Evolutionary conservation across 2,797 vertebrate genomes (phyloP), one percentile per base, ranked within the genome.

Genomic region (Sebastes itinus): DNA sequence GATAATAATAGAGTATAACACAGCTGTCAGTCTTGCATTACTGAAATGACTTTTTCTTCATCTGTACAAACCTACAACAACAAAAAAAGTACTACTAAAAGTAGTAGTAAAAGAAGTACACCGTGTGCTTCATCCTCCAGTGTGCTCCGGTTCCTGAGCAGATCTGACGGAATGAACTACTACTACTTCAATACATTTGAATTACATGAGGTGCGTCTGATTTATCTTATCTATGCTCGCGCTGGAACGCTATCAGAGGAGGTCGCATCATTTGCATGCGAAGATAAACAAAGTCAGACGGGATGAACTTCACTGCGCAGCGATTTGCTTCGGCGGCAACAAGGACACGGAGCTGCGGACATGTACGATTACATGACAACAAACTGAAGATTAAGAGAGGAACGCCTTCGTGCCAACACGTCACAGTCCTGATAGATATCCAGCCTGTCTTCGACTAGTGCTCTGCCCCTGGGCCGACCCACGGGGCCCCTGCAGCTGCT

Each of bases 211-310:
- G 52, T 61, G 78, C 2, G 4, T 78, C 54, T 83, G 64, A 76
- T 83, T 72, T 69, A 80, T 82, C 68, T 75, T 75, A 83, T 82
- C 78, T 80, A n/a, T 66, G 49, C 55, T n/a, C 4, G 4, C 38
- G 23, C 25, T 49, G 35, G 38, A 82, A 58, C 25, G 32, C 72
- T 46, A 64, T 78, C 80, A 76, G 62, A 71, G 71, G 38, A 70
- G 75, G 75, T 86, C 76, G 76, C 59, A 32, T 72, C 35, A 79
- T 86, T 79, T 77, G 64, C 75, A 83, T 83, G 75, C 60, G 66
- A 61, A 66, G 66, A 79, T 73, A 78, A 78, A 81, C 67, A 83
- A 22, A 77, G 77, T 23, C 13, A 59, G 62, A 75, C 10, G 30
- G 12, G 22, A 52, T 62, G 55, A 83, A 79, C 72, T 77, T 72